Evolutionary conservation across 2,797 vertebrate genomes (phyloP), one percentile per base, ranked within the genome.

Genomic region (Chaunax sp.): DNA sequence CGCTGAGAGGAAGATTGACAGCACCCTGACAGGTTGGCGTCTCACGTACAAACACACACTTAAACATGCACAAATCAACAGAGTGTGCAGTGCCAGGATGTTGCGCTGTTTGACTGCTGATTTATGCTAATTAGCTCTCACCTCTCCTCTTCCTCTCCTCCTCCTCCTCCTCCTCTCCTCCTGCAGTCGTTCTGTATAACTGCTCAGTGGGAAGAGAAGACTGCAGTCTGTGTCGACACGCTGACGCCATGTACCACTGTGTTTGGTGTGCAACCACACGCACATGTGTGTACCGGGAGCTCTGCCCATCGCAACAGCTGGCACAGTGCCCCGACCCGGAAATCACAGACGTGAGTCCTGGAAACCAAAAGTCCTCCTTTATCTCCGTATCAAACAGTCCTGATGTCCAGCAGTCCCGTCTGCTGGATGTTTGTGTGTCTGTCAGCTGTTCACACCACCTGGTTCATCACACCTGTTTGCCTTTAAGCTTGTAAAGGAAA

Each of bases 181-280:
- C 56, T 0, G 3, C 85, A 99, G 98, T 99, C 52, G 93, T 94
- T 16, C 90, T 99, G 60, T 98, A 99, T 77, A 98, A 96, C 92
- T 98, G 97, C 85, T 97, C 96, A 0, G 95, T 96, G 3, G 95
- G 95, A 44, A 93, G 96, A 53, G 94, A 92, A 0, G 98, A 99
- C 92, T 99, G 98, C 87, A 98, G 96, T 68, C 88, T 99, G 62
- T 99, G 98, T 82, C 95, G 95, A 38, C 95, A 96, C 0, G 94
- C 96, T 0, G 78, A 88, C 9, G 15, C 56, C 0, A 78, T 84
- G 35, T 98, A 98, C 50, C 38, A 82, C 4, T 98, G 97, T 13
- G 96, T 95, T 20, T 99, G 97, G 98, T 98, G 98, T 49, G 11
- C 81, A 0, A 77, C 80, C 12, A 80, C 88, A 7, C 72, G 59